These are phyloP conservation scores for Drosophila nasuta DNA, from an alignment of 1,140 invertebrate species.

Conservation along the genomic window DNA sequence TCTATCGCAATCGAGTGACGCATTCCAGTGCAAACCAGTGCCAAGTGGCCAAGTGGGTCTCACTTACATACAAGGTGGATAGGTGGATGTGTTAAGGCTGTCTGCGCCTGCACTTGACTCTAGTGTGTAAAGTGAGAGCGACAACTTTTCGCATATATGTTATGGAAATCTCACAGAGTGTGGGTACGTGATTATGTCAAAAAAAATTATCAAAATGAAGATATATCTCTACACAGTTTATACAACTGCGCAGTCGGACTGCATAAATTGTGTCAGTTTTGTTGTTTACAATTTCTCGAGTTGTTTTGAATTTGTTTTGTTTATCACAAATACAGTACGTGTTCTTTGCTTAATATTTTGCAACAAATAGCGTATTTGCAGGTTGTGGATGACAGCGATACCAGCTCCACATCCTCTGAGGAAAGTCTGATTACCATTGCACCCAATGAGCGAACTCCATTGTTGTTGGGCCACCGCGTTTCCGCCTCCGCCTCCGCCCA, in stretches of 20 bases:
- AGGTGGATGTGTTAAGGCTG: constrained; percentile 16
- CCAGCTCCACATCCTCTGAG: not conserved
- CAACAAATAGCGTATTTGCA: constrained; percentile 34
- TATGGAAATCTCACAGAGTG: constrained; percentile 30
- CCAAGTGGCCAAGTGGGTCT: constrained; percentile 30
- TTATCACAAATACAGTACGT: constrained; percentile 42
- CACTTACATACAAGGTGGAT: not conserved
- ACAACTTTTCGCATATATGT: not conserved
- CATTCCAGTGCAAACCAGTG: constrained; percentile 65
- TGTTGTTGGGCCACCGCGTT: constrained; percentile 42
- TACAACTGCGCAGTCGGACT: constrained; percentile 29
- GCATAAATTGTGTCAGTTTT: constrained; percentile 43
- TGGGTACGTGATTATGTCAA: constrained; percentile 35
- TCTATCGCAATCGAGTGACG: constrained; percentile 36
- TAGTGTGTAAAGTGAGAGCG: not conserved
- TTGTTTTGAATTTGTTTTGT: constrained; percentile 37
- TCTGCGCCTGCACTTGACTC: not conserved
- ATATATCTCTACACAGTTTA: constrained; percentile 14
- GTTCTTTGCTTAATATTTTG: constrained; percentile 64
- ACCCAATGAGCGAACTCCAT: constrained; percentile 62
- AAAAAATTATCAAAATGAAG: not conserved
- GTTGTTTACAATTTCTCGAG: constrained; percentile 45
- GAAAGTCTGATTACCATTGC: constrained; percentile 12
- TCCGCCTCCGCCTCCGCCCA: not conserved
- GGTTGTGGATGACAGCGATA: not conserved